These are phyloP conservation scores for Endotricha flammealis DNA, from an alignment of 2,888 invertebrate species.

Conservation along the genomic window DNA sequence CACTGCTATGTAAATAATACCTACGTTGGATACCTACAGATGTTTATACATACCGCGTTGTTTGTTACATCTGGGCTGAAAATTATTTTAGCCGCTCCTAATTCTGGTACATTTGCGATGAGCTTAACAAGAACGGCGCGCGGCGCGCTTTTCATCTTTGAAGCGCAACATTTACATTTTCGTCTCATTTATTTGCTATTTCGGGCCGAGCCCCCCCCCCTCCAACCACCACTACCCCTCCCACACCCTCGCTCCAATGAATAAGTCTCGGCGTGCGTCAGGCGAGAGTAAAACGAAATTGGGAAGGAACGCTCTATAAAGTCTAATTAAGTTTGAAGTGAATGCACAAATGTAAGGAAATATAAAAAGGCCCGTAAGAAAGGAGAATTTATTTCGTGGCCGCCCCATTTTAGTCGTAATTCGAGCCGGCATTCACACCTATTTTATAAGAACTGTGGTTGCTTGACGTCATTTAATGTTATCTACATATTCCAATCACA, in stretches of 20 bases:
- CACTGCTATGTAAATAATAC: constrained; percentile 25
- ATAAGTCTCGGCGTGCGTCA: constrained; percentile 73
- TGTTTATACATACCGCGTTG: constrained; percentile 29
- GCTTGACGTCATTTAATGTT: constrained; percentile 7
- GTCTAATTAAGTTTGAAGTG: constrained; percentile 77
- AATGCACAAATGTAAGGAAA: constrained; percentile 72
- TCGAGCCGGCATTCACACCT: background rate
- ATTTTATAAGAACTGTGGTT: constrained; percentile 8
- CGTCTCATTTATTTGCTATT: constrained; percentile 79
- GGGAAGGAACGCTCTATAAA: constrained; percentile 77
- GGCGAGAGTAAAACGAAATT: constrained; percentile 72
- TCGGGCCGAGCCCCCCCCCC: constrained; percentile 59
- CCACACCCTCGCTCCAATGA: constrained; percentile 60
- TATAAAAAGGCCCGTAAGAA: constrained; percentile 58
- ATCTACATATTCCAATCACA: constrained; percentile 2
- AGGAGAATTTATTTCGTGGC: constrained; percentile 48
- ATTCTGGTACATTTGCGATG: constrained; percentile 77
- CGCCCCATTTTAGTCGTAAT: constrained; percentile 20
- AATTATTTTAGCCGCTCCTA: constrained; percentile 72
- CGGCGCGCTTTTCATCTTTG: constrained; percentile 76
- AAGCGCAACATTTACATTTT: constrained; percentile 79
- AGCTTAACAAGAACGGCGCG: constrained; percentile 72
- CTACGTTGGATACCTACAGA: constrained; percentile 16
- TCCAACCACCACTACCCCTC: constrained; percentile 33
- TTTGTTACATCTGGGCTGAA: constrained; percentile 65